Percentiles rank a stretch among this genome's conserved stretches.
These are phyloP conservation scores for Conopomorpha cramerella DNA, from an alignment of 1,140 invertebrate genomes.

Conservation along the genomic window DNA sequence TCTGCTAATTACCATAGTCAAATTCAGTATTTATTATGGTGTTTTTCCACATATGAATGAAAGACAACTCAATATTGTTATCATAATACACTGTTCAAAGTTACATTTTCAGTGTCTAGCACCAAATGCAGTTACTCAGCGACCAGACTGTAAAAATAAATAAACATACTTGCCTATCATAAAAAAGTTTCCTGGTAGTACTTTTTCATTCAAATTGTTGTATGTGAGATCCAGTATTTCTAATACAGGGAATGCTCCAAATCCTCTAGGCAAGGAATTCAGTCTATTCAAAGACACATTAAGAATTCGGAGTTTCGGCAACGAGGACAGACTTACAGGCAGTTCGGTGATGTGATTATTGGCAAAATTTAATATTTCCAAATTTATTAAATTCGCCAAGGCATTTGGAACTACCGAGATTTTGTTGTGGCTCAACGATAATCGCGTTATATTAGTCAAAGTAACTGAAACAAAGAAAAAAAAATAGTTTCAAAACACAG, in stretches of 20 bases:
- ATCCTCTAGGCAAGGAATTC: constrained; percentile 86
- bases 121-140: no score
- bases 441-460: constrained; percentile 84
- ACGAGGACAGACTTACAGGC: constrained; percentile 90
- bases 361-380: constrained; percentile 95
- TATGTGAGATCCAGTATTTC: constrained; percentile 98
- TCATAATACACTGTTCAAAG: no score
- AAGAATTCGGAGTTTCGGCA: constrained; percentile 92
- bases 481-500: no score
- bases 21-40: no score
- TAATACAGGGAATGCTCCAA: constrained; percentile 93
- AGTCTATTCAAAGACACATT: constrained; percentile 89
- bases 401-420: constrained; percentile 85
- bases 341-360: constrained; percentile 96
- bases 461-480: constrained; percentile 66
- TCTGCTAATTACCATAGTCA: no score
- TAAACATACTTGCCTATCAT: constrained; percentile 77
- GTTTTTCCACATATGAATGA: no score
- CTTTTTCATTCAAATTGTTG: constrained; percentile 96
- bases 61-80: no score
- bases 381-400: constrained; percentile 91
- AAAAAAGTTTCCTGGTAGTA: constrained; percentile 97
- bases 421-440: constrained; percentile 94
- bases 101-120: no score
- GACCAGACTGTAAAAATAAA: no score